These are phyloP conservation scores for Cephalopholis sonnerati DNA, from an alignment of 2,113 vertebrate species.

Conservation along the genomic window DNA sequence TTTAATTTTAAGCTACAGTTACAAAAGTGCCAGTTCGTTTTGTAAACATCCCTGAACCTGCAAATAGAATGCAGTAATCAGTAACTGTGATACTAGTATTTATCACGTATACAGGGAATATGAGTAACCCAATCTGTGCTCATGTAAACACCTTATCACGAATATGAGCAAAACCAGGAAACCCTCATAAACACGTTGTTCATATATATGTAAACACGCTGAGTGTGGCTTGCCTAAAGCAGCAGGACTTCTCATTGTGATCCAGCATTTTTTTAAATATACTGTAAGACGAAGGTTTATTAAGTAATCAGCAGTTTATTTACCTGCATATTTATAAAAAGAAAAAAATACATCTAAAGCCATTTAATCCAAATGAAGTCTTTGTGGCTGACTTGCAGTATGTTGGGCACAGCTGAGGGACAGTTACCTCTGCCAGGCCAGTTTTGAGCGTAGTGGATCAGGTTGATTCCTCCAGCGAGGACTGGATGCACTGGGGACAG, in stretches of 20 bases:
- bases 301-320: not conserved
- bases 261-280: not conserved
- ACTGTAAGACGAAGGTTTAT: not conserved
- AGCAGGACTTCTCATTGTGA: not conserved
- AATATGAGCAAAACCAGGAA: no score
- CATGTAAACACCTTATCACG: no score
- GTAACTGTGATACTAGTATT: no score
- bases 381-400: not conserved
- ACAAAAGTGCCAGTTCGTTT: no score
- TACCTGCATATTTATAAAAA: not conserved
- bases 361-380: not conserved
- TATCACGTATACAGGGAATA: no score
- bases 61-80: no score
- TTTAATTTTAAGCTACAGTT: no score
- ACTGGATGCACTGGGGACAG: conserved; percentile 50
- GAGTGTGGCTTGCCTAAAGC: no score
- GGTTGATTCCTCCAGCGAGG: conserved; percentile 57
- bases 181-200: no score
- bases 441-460: conserved; percentile 71
- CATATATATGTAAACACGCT: no score
- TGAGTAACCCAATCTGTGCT: no score
- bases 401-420: not conserved
- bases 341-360: not conserved
- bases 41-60: no score
- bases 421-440: conserved; percentile 82